Base-by-base conservation (phyloP, 2,888 invertebrate species). In the Gibbula magus region DNA sequence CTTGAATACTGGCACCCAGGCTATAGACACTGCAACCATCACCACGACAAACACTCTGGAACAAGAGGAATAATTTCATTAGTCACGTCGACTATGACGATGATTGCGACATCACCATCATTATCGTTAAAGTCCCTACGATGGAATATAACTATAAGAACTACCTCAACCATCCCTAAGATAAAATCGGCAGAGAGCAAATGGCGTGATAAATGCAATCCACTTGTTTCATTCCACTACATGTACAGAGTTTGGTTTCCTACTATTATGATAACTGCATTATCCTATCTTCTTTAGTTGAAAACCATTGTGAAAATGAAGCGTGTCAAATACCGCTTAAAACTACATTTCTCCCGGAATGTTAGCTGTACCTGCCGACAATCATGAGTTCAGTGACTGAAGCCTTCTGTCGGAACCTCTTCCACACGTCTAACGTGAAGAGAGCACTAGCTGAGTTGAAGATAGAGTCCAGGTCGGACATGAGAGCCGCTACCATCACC, bases 401-500 rank as follows among this genome's bases (percentile, higher is more conserved):
- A 20, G 80, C 78, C 13, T 45, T 29, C 56, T 77, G 78, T n/a
- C 81, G 39, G 75, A 83, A 76, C 53, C 45, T 73, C 51, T 78
- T 78, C 80, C 81, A 81, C 45, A 81, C 70, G 75, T 83, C 83
- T 70, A 89, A 89, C n/a, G 91, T 91, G 82, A 92, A 92, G 67
- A 92, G 84, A 4, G 93, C 92, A 81, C 90, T 90, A 79, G 93
- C 93, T 32, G 94, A 94, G 89, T 94, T 94, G 88, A 94, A 94
- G 76, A 94, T 94, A 45, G 94, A 94, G 45, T 94, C 94, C 25
- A 94, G 89, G 82, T 94, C 94, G 83, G 93, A 93, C 93, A 94
- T 94, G 18, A 94, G 87, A 0, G 94, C 94, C 10, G 94, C 93
- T 85, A 94, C 89, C 94, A 94, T 94, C 29, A 94, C 94, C 4